A percentile compares a stretch with the other conserved stretches of the same genome.
Conservation (phyloP, 1,140 invertebrate genomes). For the Drosophila obscura region DNA sequence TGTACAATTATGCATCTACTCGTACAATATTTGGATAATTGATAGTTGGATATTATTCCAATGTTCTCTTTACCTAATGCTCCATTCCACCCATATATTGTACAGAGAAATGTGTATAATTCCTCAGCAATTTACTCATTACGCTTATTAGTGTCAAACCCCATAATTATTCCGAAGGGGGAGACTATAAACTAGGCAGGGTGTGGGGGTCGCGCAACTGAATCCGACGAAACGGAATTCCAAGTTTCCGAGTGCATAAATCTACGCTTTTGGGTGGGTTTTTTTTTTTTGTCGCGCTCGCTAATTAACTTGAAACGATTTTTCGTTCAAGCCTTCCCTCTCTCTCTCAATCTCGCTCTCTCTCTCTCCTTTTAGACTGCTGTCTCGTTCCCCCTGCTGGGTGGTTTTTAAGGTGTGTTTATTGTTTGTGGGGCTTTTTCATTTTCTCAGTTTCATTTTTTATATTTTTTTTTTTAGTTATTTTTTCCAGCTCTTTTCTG, state of each 20-base stretch:
- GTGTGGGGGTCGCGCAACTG: too few species aligned
- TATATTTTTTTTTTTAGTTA: conserved; percentile 8
- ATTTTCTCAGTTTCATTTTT: conserved; percentile 27
- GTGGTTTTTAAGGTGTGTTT: conserved; percentile 72
- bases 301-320: conserved; percentile 75
- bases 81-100: conserved; percentile 5
- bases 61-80: background rate
- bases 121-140: conserved; percentile 43
- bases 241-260: conserved; percentile 59
- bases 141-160: conserved; percentile 46
- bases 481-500: conserved; percentile 22
- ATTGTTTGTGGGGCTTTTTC: conserved; percentile 38
- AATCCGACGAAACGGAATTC: conserved; percentile 25
- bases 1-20: too few species aligned
- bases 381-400: conserved; percentile 14
- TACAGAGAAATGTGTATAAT: conserved; percentile 10
- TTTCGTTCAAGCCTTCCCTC: conserved; percentile 16
- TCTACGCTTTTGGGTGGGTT: conserved; percentile 68
- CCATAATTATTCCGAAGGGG: conserved; percentile 22
- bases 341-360: conserved; percentile 2
- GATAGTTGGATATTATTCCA: too few species aligned
- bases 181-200: too few species aligned
- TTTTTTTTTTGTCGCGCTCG: conserved; percentile 69
- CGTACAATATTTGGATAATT: background rate
- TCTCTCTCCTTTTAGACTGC: conserved; percentile 9